phyloP scores from a whole-genome alignment of 2,797 vertebrate species.

The Sebastes glaucus region DNA sequence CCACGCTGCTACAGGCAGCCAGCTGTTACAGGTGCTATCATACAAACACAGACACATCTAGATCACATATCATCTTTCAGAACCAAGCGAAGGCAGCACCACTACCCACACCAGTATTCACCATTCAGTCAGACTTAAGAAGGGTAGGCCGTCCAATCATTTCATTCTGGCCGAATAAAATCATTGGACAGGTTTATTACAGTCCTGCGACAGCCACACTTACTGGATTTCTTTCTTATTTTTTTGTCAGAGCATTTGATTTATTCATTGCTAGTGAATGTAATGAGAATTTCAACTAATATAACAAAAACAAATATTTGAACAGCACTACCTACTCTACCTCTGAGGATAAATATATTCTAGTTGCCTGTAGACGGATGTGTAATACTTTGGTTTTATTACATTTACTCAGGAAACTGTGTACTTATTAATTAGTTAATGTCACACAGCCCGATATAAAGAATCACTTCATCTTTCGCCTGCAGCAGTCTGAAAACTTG shows the following conservation, averaged over 20 bases:
- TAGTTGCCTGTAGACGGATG: not conserved
- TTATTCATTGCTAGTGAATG: too few species aligned
- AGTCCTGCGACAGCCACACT: too few species aligned
- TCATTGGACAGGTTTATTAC: rapidly evolving
- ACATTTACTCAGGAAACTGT: not conserved
- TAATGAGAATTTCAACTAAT: too few species aligned
- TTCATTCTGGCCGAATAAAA: too few species aligned
- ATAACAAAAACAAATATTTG: too few species aligned
- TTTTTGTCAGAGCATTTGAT: too few species aligned
- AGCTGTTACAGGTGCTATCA: not conserved
- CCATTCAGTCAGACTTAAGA: not conserved
- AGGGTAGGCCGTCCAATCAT: too few species aligned
- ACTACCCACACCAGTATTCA: not conserved
- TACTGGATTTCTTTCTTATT: too few species aligned
- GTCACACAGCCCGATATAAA: not conserved
- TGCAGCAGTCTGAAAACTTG: not conserved
- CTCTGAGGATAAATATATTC: not conserved
- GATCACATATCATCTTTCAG: not conserved
- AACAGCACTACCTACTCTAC: too few species aligned
- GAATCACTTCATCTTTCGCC: not conserved
- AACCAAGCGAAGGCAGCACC: not conserved
- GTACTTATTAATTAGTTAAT: not conserved
- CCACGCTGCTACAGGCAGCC: not conserved
- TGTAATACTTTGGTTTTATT: not conserved
- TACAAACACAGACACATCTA: not conserved